Evolutionary conservation across 1,140 invertebrate species (phyloP).

Genomic region (Saccostrea echinata): DNA sequence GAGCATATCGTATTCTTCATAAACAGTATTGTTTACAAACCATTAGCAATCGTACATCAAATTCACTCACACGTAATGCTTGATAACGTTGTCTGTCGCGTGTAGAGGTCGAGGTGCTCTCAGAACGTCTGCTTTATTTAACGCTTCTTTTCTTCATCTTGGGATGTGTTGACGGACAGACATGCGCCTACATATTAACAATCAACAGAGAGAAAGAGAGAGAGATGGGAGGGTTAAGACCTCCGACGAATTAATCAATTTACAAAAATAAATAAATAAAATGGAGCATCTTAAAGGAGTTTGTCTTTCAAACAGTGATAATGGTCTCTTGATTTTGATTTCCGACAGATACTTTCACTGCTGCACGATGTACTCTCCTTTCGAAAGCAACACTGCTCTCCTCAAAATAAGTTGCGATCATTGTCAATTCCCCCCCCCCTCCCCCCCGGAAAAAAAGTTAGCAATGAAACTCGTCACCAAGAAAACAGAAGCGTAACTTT

Average conservation of each 20-base stretch:
- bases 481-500: neutral
- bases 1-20: no score
- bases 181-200: neutral
- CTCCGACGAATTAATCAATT: constrained; percentile 3
- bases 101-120: neutral
- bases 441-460: neutral
- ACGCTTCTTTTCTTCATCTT: neutral
- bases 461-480: neutral
- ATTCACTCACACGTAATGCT: neutral
- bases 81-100: neutral
- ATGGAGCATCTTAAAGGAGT: neutral
- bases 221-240: neutral
- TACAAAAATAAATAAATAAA: neutral
- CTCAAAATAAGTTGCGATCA: constrained; percentile 3
- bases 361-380: neutral
- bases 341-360: neutral
- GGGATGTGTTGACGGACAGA: neutral
- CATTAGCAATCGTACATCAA: neutral
- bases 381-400: neutral
- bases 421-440: no score
- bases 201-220: neutral
- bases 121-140: neutral
- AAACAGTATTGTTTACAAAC: neutral
- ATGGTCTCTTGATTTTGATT: neutral
- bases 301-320: neutral